Evolutionary conservation across 2,113 vertebrate genomes (phyloP).

Genomic region (Lynx canadensis): DNA sequence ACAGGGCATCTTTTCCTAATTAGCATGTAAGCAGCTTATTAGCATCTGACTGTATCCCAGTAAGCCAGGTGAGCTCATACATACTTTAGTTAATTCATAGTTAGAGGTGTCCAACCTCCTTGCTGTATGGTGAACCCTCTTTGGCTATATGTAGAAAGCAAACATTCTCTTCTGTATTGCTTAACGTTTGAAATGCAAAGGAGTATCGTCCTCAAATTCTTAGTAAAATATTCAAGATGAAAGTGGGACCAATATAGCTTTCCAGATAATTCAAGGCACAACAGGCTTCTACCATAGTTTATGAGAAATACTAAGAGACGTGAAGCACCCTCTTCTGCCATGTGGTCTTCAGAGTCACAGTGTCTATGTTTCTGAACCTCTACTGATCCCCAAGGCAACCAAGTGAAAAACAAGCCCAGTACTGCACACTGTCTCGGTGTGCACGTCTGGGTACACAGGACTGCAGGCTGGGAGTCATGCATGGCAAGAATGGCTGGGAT

Average conservation of each 20-base stretch:
- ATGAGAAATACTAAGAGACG: neutral
- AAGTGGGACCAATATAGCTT: neutral
- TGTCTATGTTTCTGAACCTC: neutral
- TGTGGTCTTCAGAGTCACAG: neutral
- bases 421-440: neutral
- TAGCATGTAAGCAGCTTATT: neutral
- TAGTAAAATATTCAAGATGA: neutral
- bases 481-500: neutral
- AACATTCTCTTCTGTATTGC: neutral
- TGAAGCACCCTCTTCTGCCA: neutral
- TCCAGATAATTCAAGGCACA: neutral
- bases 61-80: neutral
- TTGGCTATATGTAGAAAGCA: neutral
- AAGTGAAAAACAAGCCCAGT: neutral
- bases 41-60: neutral
- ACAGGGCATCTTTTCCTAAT: neutral
- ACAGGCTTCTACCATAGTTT: neutral
- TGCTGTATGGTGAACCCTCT: neutral
- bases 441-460: neutral
- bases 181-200: neutral
- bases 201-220: neutral
- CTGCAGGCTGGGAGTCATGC: neutral
- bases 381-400: neutral
- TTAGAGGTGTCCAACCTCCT: neutral
- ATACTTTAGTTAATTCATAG: neutral